These are phyloP conservation scores for Clinocottus analis DNA, from an alignment of 2,113 vertebrate species.

Conservation along the genomic window DNA sequence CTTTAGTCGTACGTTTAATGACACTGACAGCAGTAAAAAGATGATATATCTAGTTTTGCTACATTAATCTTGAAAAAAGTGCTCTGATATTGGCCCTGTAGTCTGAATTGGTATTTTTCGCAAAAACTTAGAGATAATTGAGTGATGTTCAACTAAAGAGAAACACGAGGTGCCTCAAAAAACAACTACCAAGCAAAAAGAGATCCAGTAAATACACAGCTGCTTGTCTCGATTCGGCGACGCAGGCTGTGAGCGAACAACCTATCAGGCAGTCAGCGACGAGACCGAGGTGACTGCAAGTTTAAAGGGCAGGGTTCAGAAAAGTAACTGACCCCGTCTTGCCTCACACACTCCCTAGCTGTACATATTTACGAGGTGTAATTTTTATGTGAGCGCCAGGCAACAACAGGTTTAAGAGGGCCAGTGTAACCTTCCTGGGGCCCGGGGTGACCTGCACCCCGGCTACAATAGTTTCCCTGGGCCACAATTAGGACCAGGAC, in stretches of 20 bases:
- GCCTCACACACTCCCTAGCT: slow-evolving; percentile 67
- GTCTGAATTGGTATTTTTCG: neutral
- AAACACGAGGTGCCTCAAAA: slow-evolving; percentile 16
- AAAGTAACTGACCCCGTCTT: slow-evolving; percentile 75
- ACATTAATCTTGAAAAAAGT: neutral
- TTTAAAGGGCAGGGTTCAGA: slow-evolving; percentile 79
- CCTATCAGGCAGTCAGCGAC: slow-evolving; percentile 52
- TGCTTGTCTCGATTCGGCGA: slow-evolving; percentile 32
- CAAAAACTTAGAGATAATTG: neutral
- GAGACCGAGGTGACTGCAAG: slow-evolving; percentile 69
- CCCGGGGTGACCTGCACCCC: slow-evolving; percentile 72
- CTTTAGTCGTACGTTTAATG: neutral
- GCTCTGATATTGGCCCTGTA: neutral
- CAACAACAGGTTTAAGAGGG: slow-evolving; percentile 85
- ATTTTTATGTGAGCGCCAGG: slow-evolving; percentile 83
- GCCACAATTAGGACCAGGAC: slow-evolving; percentile 79
- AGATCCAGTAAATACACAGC: slow-evolving; percentile 23
- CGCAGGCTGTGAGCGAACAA: slow-evolving; percentile 40
- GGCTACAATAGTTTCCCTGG: slow-evolving; percentile 71
- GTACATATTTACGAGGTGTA: slow-evolving; percentile 85
- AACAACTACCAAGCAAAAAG: neutral
- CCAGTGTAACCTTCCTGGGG: slow-evolving; percentile 78
- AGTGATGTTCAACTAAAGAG: slow-evolving; percentile 1
- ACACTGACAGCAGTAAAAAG: neutral
- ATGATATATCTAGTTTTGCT: neutral